Percentiles rank a stretch among this genome's conserved stretches.
Evolutionary conservation across 2,113 vertebrate species (phyloP).

Genomic region (Stomatorhinus ivindoensis): DNA sequence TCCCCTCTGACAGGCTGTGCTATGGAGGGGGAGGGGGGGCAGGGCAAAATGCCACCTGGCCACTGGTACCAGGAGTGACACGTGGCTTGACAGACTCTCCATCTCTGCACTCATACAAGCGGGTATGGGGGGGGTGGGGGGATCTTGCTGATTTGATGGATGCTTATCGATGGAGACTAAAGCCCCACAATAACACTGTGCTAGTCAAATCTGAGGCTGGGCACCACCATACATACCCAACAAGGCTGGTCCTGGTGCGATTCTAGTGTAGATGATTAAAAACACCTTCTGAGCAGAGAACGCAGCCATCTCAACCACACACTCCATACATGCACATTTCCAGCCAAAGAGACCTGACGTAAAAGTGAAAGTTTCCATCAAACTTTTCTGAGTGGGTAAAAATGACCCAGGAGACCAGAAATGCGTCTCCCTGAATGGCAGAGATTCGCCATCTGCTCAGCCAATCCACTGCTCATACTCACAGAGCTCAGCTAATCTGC

Average conservation of each 20-base stretch:
- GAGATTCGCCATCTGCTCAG: background rate
- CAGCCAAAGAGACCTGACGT: background rate
- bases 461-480: background rate
- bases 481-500: too few species aligned
- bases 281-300: background rate
- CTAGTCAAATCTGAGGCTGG: background rate
- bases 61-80: constrained; percentile 53
- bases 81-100: background rate
- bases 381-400: background rate
- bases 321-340: background rate
- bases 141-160: background rate
- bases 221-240: background rate
- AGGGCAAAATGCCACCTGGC: constrained; percentile 74
- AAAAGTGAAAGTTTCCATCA: background rate
- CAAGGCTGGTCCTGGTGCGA: background rate
- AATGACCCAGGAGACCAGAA: background rate
- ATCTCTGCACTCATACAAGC: background rate
- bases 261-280: background rate
- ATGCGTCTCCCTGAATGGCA: background rate
- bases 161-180: background rate
- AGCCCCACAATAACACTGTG: background rate
- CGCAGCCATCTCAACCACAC: background rate
- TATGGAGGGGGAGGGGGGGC: constrained; percentile 70
- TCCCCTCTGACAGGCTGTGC: constrained; percentile 89
- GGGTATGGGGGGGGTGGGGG: background rate